Base-by-base conservation (phyloP, 92 coral and sea anemone species). In the Parazoanthus darwini region DNA sequence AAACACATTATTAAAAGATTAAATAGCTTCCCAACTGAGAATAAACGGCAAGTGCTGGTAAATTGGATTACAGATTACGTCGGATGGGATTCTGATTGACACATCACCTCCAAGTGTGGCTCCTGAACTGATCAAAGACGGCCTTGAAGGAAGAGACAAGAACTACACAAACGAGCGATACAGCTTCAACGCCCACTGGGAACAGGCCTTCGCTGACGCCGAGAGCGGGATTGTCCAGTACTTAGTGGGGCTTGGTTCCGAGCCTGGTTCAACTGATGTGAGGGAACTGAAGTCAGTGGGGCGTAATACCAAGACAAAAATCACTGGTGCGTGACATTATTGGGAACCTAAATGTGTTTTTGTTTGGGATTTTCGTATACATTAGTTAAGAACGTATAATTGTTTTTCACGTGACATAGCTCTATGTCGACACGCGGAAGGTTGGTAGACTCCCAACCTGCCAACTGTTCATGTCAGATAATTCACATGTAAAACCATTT, bases 51-150 rank as follows among this genome's bases (percentile, higher is more conserved):
- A 44, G 33, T 44, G 7, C 6, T 0, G 50, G 50, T 44, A 44
- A 44, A 0, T 51, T 35, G 8, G 1, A 46, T 83, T 14, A 5
- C 78, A 83, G 87, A 82, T 94, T 9, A 86, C 96, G 3, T 95
- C 99, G 13, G 96, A 97, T 89, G 99, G 99, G 29, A 97, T 97
- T 87, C 88, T 95, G 13, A 90, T 97, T 26, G 99, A 97, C 85
- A 93, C 91, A 29, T 88, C 99, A 0, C 96, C 94, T 63, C 99
- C 99, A 8, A 81, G 94, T 6, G 98, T 95, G 36, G 92, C 96
- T 44, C 85, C 90, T 14, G 94, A 93, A 43, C 93, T 91, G 77
- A 92, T 97, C 51, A 93, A 93, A 80, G 99, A 97, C 82, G 99
- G 99, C 20, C 44, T 71, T 26, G 81, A 74, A 70, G 98, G 98